Percentiles rank a stretch among this genome's conserved stretches.
These are phyloP conservation scores for Pelobates fuscus DNA, from an alignment of 2,113 vertebrate genomes.

Conservation along the genomic window DNA sequence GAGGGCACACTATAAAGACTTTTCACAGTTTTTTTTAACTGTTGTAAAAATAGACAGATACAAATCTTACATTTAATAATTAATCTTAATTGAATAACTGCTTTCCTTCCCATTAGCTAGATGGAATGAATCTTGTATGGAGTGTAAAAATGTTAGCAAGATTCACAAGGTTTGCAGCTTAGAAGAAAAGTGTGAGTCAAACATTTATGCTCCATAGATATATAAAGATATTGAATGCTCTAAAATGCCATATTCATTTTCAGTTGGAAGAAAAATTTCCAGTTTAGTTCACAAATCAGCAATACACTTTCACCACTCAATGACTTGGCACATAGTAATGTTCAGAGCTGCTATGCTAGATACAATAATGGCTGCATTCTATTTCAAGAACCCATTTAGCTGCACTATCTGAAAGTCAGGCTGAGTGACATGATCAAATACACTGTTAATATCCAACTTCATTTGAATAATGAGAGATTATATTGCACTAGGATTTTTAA, in stretches of 20 bases:
- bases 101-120: neutral
- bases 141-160: neutral
- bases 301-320: conserved; percentile 1
- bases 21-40: too few relatives aligned
- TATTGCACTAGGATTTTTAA: conserved; percentile 39
- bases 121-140: neutral
- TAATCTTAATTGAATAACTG: neutral
- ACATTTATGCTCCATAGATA: neutral
- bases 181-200: neutral
- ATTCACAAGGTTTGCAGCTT: neutral
- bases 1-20: too few relatives aligned
- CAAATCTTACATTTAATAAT: too few relatives aligned
- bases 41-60: too few relatives aligned
- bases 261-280: conserved; percentile 1
- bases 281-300: neutral
- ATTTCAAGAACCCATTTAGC: conserved; percentile 34
- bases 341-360: neutral
- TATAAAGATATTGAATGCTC: neutral
- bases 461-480: conserved; percentile 49
- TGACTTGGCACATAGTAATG: neutral
- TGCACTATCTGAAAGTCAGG: conserved; percentile 21
- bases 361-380: conserved; percentile 1
- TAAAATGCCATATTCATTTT: conserved; percentile 4
- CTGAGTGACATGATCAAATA: conserved; percentile 45
- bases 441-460: conserved; percentile 12